phyloP scores from a whole-genome alignment of 2,888 invertebrate genomes.

The Platycnemis pennipes region DNA sequence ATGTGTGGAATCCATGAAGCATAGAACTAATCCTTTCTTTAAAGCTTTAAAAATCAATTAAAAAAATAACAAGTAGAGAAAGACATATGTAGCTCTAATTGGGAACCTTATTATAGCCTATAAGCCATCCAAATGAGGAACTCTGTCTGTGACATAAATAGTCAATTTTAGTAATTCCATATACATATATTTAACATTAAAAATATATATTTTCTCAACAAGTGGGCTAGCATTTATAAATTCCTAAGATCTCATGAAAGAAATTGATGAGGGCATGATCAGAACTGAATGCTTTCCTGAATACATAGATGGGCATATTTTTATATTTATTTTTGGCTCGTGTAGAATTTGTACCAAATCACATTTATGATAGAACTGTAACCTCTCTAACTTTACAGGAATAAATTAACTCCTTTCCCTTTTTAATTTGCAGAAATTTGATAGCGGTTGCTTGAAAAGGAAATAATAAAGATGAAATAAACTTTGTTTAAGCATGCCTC shows the following conservation, averaged over 20 bases:
- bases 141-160: slow-evolving; percentile 12
- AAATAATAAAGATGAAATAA: neutral
- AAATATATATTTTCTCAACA: neutral
- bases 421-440: neutral
- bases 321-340: slow-evolving; percentile 47
- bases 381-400: neutral
- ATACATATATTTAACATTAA: neutral
- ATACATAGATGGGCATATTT: slow-evolving; percentile 34
- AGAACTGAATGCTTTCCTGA: neutral
- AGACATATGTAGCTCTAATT: neutral
- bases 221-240: neutral
- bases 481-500: neutral
- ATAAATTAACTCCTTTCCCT: neutral
- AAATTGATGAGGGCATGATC: neutral
- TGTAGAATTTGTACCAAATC: slow-evolving; percentile 19
- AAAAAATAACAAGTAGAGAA: neutral
- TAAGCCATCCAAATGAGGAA: slow-evolving; percentile 20
- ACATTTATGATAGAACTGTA: neutral
- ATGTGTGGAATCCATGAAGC: neutral
- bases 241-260: slow-evolving; percentile 23
- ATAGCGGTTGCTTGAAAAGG: neutral
- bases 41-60: neutral
- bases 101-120: neutral
- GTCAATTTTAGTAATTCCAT: slow-evolving; percentile 15
- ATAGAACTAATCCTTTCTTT: neutral